These are phyloP conservation scores for Syngnathoides biaculeatus DNA, from an alignment of 2,113 vertebrate genomes.

Conservation along the genomic window DNA sequence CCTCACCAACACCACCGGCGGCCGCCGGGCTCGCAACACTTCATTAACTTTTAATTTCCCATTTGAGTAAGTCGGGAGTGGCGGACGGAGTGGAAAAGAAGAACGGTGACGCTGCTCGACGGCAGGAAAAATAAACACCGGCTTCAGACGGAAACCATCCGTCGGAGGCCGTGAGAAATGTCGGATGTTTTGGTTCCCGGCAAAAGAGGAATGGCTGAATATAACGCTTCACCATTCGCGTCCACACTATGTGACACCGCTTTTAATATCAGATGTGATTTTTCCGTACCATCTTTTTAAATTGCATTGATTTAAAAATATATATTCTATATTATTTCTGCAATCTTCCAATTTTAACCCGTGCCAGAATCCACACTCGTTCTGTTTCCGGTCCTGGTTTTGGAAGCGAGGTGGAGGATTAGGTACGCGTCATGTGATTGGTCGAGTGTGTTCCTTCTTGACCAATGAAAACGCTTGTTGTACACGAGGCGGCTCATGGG, in stretches of 20 bases:
- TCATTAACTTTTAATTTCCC: conserved; percentile 80
- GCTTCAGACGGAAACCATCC: background rate
- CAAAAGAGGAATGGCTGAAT: background rate
- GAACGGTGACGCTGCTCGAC: conserved; percentile 55
- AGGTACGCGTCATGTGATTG: too few species aligned
- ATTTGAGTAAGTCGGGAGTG: conserved; percentile 73
- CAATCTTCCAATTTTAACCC: too few species aligned
- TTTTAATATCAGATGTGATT: too few species aligned
- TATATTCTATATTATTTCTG: too few species aligned
- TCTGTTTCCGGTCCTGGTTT: too few species aligned
- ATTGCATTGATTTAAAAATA: too few species aligned
- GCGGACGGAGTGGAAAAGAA: conserved; percentile 37
- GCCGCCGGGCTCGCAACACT: conserved; percentile 39
- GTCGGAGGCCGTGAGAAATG: background rate
- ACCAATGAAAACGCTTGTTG: too few species aligned
- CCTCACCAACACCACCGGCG: conserved; percentile 15
- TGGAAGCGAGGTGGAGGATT: too few species aligned
- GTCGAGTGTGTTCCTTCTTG: too few species aligned
- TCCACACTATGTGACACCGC: background rate
- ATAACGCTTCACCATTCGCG: background rate
- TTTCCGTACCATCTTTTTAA: too few species aligned
- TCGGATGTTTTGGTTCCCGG: background rate
- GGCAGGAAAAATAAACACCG: conserved; percentile 15
- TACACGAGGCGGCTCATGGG: too few species aligned
- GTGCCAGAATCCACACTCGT: too few species aligned